These are phyloP conservation scores for Istiophorus platypterus DNA, from an alignment of 2,113 vertebrate species.

Conservation along the genomic window DNA sequence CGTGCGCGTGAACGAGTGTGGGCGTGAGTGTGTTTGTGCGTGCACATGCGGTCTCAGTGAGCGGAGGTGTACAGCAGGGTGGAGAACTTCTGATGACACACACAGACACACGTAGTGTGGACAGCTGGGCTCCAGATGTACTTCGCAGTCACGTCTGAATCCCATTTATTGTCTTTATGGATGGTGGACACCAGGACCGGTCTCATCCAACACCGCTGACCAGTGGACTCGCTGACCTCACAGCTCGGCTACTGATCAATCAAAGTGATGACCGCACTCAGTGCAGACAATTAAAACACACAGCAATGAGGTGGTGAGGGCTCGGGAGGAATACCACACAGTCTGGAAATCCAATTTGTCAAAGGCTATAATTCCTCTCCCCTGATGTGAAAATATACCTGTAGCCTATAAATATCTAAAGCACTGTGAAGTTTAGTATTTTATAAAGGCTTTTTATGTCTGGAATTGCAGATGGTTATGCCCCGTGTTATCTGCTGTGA, in stretches of 20 bases:
- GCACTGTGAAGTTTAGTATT: background rate
- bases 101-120: slow-evolving; percentile 51
- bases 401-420: slow-evolving; percentile 17
- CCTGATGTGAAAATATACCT: slow-evolving; percentile 25
- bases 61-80: slow-evolving; percentile 56
- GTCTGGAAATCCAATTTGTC: slow-evolving; percentile 10
- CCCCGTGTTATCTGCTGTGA: background rate
- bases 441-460: slow-evolving; percentile 2
- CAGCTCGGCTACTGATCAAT: slow-evolving; percentile 53
- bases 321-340: background rate
- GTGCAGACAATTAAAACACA: background rate
- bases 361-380: background rate
- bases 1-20: no score
- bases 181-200: slow-evolving; percentile 58
- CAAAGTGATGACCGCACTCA: slow-evolving; percentile 26
- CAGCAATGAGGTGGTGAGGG: background rate
- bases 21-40: slow-evolving; percentile 11
- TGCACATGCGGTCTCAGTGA: slow-evolving; percentile 4
- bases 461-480: background rate
- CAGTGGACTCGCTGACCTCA: slow-evolving; percentile 59
- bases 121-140: slow-evolving; percentile 82
- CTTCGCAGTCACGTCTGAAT: slow-evolving; percentile 68
- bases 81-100: slow-evolving; percentile 70
- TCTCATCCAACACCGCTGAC: slow-evolving; percentile 60
- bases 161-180: slow-evolving; percentile 78